These are phyloP conservation scores for Sapajus apella DNA, from an alignment of 2,113 vertebrate species.

Conservation along the genomic window DNA sequence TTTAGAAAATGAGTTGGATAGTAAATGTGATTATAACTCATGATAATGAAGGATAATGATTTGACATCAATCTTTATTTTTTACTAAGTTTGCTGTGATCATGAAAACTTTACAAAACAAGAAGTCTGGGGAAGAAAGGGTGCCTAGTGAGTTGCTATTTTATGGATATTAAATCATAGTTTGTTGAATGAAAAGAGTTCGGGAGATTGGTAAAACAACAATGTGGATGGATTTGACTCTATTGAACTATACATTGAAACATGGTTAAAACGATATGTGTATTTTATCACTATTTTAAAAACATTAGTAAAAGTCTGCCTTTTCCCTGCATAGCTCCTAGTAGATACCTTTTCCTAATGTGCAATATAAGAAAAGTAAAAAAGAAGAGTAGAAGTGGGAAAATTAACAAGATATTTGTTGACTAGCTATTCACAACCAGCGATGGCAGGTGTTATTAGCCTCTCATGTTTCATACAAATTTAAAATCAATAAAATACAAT, in stretches of 20 bases:
- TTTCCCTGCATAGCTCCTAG: not conserved
- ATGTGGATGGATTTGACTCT: not conserved
- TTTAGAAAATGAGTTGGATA: not conserved
- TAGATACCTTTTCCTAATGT: not conserved
- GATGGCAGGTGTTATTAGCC: not conserved
- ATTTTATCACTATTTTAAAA: not conserved
- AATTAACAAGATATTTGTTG: not conserved
- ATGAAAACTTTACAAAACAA: not conserved
- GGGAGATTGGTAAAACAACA: not conserved
- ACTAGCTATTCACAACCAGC: not conserved
- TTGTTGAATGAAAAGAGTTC: not conserved
- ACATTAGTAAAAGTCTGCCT: not conserved
- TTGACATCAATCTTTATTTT: not conserved
- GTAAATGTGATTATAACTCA: not conserved
- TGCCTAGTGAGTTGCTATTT: not conserved
- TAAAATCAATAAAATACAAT: not conserved
- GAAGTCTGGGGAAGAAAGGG: not conserved
- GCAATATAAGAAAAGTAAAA: not conserved
- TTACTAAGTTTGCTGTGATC: not conserved
- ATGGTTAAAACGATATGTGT: not conserved
- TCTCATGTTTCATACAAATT: constrained; percentile 20
- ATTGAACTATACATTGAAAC: not conserved
- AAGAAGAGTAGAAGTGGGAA: not conserved
- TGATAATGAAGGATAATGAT: not conserved
- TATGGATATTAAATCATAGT: not conserved